Base-by-base conservation (phyloP, 2,888 invertebrate species). In the Cepaea hortensis region DNA sequence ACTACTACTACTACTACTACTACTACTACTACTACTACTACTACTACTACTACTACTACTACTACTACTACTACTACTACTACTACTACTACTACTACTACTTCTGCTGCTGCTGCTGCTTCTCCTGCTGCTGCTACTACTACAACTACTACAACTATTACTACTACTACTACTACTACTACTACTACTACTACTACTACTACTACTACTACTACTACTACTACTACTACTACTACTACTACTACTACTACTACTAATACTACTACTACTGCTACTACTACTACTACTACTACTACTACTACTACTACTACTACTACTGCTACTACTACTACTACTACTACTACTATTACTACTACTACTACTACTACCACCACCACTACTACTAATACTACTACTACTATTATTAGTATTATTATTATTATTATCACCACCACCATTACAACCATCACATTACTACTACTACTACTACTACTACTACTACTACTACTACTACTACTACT, bases 51-150 rank as follows among this genome's bases (percentile, higher is more conserved):
- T 79, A 20, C 80, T 79, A 79, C 80, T 79, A 20, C 80, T 79
- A 50, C 80, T 79, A 20, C 80, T 79, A 61, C 80, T 79, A 20
- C 80, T 79, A 79, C 80, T 79, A 20, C 80, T 80, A 61, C 80
- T 80, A 20, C 80, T 80, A 80, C 80, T 80, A 20, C 80, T 80
- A 80, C 80, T 80, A 20, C 80, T 80, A 61, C 80, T 80, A 20
- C 80, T 80, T 5, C 50, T 80, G 1, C 80, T 80, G 7, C 80
- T 80, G 2, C 80, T 80, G 6, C 80, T 80, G 3, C 80, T 80
- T 6, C 80, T 80, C 1, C 80, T 80, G 7, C 55, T n/a, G n/a
- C n/a, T n/a, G n/a, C n/a, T n/a, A n/a, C n/a, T n/a, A n/a, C n/a
- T n/a, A n/a, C n/a, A n/a, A n/a, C n/a, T n/a, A n/a, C n/a, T n/a